These are phyloP conservation scores for Ommatoiulus sabulosus DNA, from an alignment of 2,888 invertebrate genomes.

Conservation along the genomic window DNA sequence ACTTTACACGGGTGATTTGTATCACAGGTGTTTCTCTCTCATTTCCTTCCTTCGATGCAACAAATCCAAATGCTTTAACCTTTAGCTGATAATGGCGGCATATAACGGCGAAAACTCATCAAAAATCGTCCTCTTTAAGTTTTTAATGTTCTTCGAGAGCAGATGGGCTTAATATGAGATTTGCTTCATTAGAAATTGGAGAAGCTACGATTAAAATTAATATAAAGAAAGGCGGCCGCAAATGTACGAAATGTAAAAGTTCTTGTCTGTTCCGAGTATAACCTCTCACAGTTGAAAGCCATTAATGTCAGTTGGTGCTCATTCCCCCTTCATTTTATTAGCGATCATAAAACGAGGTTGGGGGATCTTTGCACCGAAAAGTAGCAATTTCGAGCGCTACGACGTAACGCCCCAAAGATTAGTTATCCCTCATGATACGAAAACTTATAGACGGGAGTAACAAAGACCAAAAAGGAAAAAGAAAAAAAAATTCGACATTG, in stretches of 20 bases:
- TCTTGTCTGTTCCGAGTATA: conserved; percentile 28
- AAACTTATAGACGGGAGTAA: conserved; percentile 38
- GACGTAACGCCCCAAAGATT: conserved; percentile 24
- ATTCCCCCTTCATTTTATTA: conserved; percentile 35
- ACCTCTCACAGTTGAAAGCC: conserved; percentile 35
- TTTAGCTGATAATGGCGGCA: not conserved
- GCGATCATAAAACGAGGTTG: conserved; percentile 46
- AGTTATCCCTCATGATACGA: conserved; percentile 26
- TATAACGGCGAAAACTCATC: not conserved
- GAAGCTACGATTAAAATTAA: conserved; percentile 42
- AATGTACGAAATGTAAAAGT: conserved; percentile 37
- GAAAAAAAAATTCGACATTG: not conserved
- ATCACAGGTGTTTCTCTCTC: not conserved
- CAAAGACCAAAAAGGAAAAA: not conserved
- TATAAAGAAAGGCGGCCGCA: conserved; percentile 25
- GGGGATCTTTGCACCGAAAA: conserved; percentile 17
- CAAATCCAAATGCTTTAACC: not conserved
- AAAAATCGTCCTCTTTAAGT: conserved; percentile 1
- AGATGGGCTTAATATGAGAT: conserved; percentile 23
- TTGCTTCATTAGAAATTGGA: conserved; percentile 48
- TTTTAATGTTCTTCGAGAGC: not conserved
- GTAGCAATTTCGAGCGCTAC: conserved; percentile 26
- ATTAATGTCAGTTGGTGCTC: conserved; percentile 50
- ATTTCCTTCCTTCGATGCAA: not conserved
- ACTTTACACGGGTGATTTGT: not conserved